Percentiles rank a stretch among this genome's conserved stretches.
phyloP scores from a whole-genome alignment of 1,140 invertebrate species.

The Drosophila subpulchrella region DNA sequence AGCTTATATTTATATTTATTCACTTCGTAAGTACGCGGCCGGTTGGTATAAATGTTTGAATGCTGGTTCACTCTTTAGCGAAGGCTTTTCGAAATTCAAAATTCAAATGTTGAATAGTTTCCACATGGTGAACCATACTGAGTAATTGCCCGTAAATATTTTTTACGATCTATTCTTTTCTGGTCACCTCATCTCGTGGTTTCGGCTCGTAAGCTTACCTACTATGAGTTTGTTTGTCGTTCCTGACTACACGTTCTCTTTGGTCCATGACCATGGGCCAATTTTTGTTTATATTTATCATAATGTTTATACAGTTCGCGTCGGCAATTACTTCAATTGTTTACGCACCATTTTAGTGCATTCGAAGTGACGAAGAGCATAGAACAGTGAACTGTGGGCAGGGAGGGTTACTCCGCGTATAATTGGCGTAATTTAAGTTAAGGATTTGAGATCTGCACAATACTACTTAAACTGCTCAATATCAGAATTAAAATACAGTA shows the following conservation, averaged over 20 bases:
- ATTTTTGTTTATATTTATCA: conserved; percentile 34
- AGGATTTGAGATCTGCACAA: conserved; percentile 9
- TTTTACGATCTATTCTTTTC: conserved; percentile 24
- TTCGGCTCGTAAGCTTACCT: not conserved
- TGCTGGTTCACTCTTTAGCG: not conserved
- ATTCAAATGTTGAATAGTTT: not conserved
- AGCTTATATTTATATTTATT: conserved; percentile 36
- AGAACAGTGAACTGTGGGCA: not conserved
- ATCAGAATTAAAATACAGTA: not conserved
- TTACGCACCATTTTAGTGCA: conserved; percentile 30
- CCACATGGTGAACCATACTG: conserved; percentile 17
- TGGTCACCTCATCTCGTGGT: conserved; percentile 1
- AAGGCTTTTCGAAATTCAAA: not conserved
- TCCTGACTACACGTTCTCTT: not conserved
- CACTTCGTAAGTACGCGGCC: no score
- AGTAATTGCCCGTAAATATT: conserved; percentile 30
- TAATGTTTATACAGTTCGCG: conserved; percentile 34
- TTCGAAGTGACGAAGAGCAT: conserved; percentile 19
- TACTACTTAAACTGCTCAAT: not conserved
- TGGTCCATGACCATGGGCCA: not conserved
- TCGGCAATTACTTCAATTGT: conserved; percentile 27
- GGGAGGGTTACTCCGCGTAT: not conserved
- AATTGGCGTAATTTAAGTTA: not conserved
- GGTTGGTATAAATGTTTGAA: not conserved
- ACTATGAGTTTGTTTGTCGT: not conserved